These are phyloP conservation scores for Turritopsis rubra DNA, from an alignment of 30 jellyfish, hydroid and myxozoan species.

Conservation along the genomic window DNA sequence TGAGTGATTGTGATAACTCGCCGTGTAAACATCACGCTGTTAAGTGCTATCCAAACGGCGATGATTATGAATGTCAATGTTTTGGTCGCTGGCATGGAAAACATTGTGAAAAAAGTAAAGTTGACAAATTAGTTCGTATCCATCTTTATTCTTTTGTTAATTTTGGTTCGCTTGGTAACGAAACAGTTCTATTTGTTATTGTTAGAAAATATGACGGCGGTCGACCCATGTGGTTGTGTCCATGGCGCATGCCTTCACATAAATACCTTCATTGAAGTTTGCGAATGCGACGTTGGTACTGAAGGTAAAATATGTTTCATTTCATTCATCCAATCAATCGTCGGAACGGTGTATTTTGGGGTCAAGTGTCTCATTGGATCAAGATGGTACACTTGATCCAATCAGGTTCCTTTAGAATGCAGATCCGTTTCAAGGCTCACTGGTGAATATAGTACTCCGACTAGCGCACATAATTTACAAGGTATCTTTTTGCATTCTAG, in stretches of 20 bases:
- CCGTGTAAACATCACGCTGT: conserved; percentile 2
- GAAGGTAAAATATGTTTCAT: neutral
- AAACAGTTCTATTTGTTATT: neutral
- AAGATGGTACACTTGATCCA: too few relatives aligned
- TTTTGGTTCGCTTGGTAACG: too few relatives aligned
- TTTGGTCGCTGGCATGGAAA: conserved; percentile 26
- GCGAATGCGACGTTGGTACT: conserved; percentile 23
- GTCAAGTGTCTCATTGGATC: too few relatives aligned
- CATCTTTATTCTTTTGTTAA: neutral
- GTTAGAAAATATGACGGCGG: neutral
- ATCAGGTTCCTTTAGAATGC: too few relatives aligned
- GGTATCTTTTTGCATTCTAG: too few relatives aligned
- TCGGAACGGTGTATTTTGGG: too few relatives aligned
- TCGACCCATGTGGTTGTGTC: conserved; percentile 21
- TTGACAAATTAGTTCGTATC: neutral
- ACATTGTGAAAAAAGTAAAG: conserved; percentile 14
- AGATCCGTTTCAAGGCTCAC: too few relatives aligned
- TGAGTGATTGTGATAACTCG: neutral
- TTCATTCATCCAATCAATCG: too few relatives aligned
- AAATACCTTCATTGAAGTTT: neutral
- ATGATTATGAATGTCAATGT: conserved; percentile 16
- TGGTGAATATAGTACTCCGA: too few relatives aligned
- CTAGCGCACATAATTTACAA: too few relatives aligned
- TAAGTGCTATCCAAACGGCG: neutral
- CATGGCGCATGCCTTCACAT: conserved; percentile 15